Conservation (phyloP, 2,113 vertebrate genomes). For the Tetrao urogallus region DNA sequence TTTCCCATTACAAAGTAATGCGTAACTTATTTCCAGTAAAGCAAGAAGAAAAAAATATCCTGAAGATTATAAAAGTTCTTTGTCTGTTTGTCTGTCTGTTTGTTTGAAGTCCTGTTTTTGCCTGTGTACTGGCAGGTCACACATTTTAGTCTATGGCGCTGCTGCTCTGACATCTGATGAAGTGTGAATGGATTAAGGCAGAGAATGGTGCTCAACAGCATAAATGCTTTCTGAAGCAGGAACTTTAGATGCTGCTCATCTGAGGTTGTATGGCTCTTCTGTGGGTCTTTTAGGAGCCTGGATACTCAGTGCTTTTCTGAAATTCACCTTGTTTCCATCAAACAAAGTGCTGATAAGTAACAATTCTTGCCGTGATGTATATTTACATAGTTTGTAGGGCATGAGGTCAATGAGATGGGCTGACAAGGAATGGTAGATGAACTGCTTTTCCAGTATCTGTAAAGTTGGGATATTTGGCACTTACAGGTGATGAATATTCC, state of each 20-base stretch:
- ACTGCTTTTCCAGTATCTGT: constrained; percentile 45
- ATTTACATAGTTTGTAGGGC: background rate
- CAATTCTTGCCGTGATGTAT: background rate
- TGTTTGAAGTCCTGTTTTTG: background rate
- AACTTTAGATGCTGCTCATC: background rate
- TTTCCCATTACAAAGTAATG: background rate
- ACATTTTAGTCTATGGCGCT: background rate
- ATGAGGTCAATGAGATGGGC: background rate
- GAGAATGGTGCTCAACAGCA: background rate
- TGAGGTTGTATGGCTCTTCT: background rate
- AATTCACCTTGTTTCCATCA: background rate
- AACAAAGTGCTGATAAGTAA: constrained; percentile 1
- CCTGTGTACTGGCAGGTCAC: background rate
- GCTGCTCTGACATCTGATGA: background rate
- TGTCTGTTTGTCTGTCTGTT: too few relatives aligned
- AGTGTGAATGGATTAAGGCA: background rate
- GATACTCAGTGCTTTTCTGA: background rate
- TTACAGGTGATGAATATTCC: constrained; percentile 40
- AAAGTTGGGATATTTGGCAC: constrained; percentile 24
- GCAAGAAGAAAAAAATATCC: background rate
- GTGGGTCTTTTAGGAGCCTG: background rate
- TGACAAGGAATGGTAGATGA: background rate
- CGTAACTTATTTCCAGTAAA: background rate
- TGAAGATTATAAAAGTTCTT: background rate
- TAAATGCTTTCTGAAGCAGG: constrained; percentile 17